Percentiles rank a stretch among this genome's conserved stretches.
Conservation (phyloP, 35 echinoderm and acorn worm genomes). For the Heliocidaris erythrogramma region DNA sequence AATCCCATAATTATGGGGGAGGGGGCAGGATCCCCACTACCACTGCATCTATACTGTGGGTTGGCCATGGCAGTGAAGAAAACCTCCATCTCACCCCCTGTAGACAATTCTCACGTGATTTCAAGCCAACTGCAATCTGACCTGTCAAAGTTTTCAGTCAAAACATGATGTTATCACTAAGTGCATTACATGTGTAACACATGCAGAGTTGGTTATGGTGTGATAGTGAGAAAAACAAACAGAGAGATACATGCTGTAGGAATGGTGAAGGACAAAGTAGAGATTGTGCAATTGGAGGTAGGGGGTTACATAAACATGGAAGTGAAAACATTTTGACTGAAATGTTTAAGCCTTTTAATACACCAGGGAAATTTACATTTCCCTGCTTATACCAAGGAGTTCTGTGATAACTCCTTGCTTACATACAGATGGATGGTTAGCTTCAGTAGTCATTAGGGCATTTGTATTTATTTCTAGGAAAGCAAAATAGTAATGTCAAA, state of each 20-base stretch:
- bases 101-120: not conserved
- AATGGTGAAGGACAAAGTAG: too few relatives aligned
- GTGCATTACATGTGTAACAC: not conserved
- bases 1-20: not conserved
- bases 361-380: too few relatives aligned
- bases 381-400: too few relatives aligned
- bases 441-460: too few relatives aligned
- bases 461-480: too few relatives aligned
- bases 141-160: not conserved
- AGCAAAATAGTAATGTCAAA: too few relatives aligned
- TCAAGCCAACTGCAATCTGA: not conserved
- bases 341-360: not conserved
- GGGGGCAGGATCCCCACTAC: not conserved
- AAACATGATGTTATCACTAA: not conserved
- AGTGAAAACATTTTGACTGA: not conserved
- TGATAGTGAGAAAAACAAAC: not conserved
- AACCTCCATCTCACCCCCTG: not conserved
- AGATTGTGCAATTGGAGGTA: not conserved
- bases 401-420: too few relatives aligned
- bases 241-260: not conserved
- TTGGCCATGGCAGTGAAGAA: not conserved
- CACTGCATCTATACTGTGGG: not conserved
- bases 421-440: too few relatives aligned
- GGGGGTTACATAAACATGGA: not conserved
- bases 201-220: not conserved